Evolutionary conservation across 2,797 vertebrate species (phyloP), one percentile per base, ranked within the genome.

Genomic region (Iguana delicatissima): DNA sequence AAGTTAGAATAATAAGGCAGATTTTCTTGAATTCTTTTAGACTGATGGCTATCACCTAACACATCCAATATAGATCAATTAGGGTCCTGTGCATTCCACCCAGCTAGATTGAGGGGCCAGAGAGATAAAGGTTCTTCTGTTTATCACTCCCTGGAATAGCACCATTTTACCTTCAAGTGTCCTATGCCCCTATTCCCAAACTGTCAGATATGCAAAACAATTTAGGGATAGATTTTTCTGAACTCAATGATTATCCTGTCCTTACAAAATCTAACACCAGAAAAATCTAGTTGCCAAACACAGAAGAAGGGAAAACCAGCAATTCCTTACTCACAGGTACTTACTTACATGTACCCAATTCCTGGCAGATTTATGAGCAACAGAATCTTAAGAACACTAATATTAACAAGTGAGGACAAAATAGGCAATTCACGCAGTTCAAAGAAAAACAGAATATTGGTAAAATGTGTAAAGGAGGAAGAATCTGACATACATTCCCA

Each of bases 311-410:
- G 89, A 84, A 88, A 85, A 14, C 86, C 42, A 38, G 88, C 46
- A 57, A 16, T 16, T 76, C 82, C 94, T 86, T 94, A 94, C 94
- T 95, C 90, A 93, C 93, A 90, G 77, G 84, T 72, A 93, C 42
- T 91, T 83, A 92, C 94, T 88, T 69, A 80, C 62, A 6, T 88
- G 32, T 90, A 92, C 90, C 93, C 92, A 89, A 89, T 95, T 83
- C 26, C 67, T 92, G 83, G 77, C 72, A 92, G 89, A 94, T 91
- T 82, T 76, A 59, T 74, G 50, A 69, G 91, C 83, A 92, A 81
- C 79, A 50, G n/a, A 87, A 50, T 29, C 50, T 94, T 3, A 38
- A 32, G 52, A 67, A 92, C 89, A 94, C 91, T 93, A 94, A 88
- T 92, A 93, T 8, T 92, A 62, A 29, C 92, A 93, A 84, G 72